A percentile compares a stretch with the other conserved stretches of the same genome.
Evolutionary conservation across 2,113 vertebrate species (phyloP).

Genomic region (Sitta europaea): DNA sequence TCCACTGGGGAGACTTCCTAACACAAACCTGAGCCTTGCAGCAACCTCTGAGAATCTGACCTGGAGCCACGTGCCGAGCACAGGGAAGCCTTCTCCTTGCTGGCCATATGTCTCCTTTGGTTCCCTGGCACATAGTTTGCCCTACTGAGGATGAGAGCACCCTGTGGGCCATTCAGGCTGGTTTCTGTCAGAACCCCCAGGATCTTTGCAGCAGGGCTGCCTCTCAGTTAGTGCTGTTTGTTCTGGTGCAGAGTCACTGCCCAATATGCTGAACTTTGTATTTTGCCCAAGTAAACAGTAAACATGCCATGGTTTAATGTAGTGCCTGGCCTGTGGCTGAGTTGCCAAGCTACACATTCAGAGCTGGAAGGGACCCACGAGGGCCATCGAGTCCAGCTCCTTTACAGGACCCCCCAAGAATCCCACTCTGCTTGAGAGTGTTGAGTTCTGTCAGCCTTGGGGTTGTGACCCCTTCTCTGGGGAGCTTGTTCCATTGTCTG

Average conservation of each 20-base stretch:
- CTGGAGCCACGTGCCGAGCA: not conserved
- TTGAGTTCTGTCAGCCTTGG: not conserved
- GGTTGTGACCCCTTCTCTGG: not conserved
- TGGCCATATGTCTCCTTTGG: not conserved
- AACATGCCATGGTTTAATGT: not conserved
- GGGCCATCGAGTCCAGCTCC: not conserved
- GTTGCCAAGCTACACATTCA: not conserved
- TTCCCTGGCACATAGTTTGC: not conserved
- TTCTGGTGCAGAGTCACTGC: not conserved
- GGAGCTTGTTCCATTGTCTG: not conserved
- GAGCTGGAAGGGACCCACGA: not conserved
- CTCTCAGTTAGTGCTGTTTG: not conserved
- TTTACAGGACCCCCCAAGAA: not conserved
- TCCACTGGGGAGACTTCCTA: not conserved
- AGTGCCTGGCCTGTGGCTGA: not conserved
- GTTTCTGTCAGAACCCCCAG: not conserved
- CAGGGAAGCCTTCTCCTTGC: not conserved
- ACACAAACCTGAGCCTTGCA: fast-evolving
- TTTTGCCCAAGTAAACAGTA: not conserved
- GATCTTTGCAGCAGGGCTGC: not conserved
- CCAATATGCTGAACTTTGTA: not conserved
- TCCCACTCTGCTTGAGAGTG: not conserved
- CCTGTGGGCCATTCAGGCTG: not conserved
- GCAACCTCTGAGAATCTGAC: not conserved
- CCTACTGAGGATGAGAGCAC: not conserved